Evolutionary conservation across 2,113 vertebrate species (phyloP).

Genomic region (Plectropomus leopardus): DNA sequence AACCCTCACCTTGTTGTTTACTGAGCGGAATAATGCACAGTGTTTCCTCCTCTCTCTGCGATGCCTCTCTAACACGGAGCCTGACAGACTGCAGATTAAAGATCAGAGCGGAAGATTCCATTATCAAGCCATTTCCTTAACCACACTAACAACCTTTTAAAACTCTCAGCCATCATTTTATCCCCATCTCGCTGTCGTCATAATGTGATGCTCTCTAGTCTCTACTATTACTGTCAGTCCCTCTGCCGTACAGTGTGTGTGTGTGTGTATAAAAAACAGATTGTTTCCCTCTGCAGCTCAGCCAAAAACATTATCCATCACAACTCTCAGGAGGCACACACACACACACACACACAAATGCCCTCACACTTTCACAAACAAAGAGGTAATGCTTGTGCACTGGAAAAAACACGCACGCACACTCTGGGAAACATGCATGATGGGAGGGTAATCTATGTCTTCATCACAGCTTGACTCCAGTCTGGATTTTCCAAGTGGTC

Average conservation of each 20-base stretch:
- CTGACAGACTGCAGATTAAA: constrained; percentile 33
- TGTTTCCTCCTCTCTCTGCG: background rate
- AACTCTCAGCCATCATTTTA: constrained; percentile 54
- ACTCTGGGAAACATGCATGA: background rate
- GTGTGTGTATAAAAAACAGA: constrained; percentile 3
- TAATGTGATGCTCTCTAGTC: constrained; percentile 1
- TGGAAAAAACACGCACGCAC: background rate
- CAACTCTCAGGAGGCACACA: constrained; percentile 1
- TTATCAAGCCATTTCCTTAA: constrained; percentile 59
- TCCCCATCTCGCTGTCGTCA: constrained; percentile 43
- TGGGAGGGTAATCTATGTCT: constrained; percentile 26
- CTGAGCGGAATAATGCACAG: constrained; percentile 21
- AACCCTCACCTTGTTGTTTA: constrained; percentile 40
- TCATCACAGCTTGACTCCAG: constrained; percentile 38
- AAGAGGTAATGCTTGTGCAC: too few species aligned
- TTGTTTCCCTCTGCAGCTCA: background rate
- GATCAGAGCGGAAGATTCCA: constrained; percentile 47
- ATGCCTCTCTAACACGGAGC: constrained; percentile 4
- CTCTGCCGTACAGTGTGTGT: background rate
- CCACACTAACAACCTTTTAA: constrained; percentile 57
- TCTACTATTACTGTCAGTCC: constrained; percentile 23
- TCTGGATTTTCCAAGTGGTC: constrained; percentile 21
- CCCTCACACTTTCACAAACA: background rate
- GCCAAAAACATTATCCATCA: constrained; percentile 45
- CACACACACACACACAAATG: background rate